These are phyloP conservation scores for Antheraea pernyi DNA, from an alignment of 1,140 invertebrate species.

Conservation along the genomic window DNA sequence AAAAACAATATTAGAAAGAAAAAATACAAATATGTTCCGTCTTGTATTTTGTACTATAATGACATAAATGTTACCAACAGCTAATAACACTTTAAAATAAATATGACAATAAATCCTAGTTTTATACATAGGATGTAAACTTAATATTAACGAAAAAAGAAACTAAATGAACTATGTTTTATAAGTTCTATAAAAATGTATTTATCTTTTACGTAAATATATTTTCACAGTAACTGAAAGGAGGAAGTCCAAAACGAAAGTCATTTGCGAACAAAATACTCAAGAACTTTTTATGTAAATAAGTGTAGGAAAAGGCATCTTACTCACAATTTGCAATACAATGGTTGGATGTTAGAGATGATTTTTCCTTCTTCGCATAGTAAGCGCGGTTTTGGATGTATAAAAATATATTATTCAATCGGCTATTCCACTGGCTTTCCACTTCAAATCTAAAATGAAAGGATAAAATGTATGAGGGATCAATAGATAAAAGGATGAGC, in stretches of 20 bases:
- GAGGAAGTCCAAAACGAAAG: slow-evolving; percentile 53
- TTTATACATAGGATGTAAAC: neutral
- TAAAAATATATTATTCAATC: slow-evolving; percentile 77
- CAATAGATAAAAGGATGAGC: slow-evolving; percentile 45
- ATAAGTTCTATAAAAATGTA: neutral
- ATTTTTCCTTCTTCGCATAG: slow-evolving; percentile 72
- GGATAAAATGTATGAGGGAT: slow-evolving; percentile 59
- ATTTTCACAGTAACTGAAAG: slow-evolving; percentile 27
- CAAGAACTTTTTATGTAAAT: slow-evolving; percentile 70
- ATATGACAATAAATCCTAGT: neutral
- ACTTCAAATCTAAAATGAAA: slow-evolving; percentile 59
- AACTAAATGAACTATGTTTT: neutral
- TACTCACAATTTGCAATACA: slow-evolving; percentile 76
- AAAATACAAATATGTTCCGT: no score
- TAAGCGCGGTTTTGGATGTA: slow-evolving; percentile 61
- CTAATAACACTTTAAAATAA: no score
- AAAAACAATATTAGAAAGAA: no score
- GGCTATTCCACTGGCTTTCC: slow-evolving; percentile 62
- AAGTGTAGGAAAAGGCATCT: slow-evolving; percentile 62
- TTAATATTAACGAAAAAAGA: neutral
- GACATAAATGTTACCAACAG: no score
- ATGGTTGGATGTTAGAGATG: slow-evolving; percentile 67
- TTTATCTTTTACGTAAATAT: slow-evolving; percentile 19
- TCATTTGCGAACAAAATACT: slow-evolving; percentile 66
- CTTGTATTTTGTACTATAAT: no score